A percentile compares a stretch with the other conserved stretches of the same genome.
Evolutionary conservation across 2,113 vertebrate genomes (phyloP).

Genomic region (Sula dactylatra): DNA sequence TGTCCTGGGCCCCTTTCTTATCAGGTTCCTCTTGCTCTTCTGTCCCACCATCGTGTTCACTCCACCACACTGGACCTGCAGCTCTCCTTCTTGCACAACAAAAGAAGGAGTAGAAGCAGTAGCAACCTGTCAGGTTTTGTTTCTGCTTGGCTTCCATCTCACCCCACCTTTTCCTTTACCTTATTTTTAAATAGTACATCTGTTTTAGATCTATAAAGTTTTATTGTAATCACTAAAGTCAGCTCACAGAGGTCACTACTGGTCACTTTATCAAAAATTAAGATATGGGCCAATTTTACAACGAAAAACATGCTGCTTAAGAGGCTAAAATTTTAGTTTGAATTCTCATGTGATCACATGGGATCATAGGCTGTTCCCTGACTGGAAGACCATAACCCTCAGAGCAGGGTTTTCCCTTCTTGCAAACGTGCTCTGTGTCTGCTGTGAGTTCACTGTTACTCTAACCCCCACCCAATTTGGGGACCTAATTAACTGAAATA

Average conservation of each 20-base stretch:
- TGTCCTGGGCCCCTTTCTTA: not conserved
- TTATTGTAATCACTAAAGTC: not conserved
- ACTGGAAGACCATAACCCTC: not conserved
- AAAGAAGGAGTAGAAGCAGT: not conserved
- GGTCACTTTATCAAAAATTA: not conserved
- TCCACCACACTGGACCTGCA: not conserved
- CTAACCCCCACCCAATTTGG: fast-evolving
- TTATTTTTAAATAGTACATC: not conserved
- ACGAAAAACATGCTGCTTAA: not conserved
- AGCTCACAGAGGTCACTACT: not conserved
- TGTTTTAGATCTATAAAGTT: not conserved
- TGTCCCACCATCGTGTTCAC: not conserved
- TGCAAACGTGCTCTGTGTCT: not conserved
- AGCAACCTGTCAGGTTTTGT: not conserved
- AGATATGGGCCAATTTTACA: not conserved
- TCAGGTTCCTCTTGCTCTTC: not conserved
- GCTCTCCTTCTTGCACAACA: not conserved
- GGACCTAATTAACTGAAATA: not conserved
- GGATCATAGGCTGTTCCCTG: not conserved
- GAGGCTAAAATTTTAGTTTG: not conserved
- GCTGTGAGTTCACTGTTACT: not conserved
- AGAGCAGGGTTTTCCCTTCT: not conserved
- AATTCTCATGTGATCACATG: not conserved
- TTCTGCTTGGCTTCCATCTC: not conserved
- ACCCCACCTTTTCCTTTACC: not conserved